Conservation (phyloP, 1,140 invertebrate genomes). For the Cydia amplana region DNA sequence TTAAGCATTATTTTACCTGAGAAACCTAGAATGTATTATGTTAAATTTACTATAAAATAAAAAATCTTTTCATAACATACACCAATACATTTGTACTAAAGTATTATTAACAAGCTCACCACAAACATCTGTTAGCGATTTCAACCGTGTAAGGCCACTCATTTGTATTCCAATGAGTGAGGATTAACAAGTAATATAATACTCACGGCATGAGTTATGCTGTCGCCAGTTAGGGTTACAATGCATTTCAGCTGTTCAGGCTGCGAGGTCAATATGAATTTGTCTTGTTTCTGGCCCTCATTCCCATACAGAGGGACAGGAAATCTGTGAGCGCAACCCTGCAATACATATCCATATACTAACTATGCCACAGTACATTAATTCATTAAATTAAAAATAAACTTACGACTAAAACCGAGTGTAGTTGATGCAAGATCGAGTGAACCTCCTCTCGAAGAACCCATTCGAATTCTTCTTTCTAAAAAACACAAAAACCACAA, state of each 20-base stretch:
- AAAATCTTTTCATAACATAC: neutral
- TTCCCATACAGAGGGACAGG: slow-evolving; percentile 90
- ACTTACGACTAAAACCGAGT: slow-evolving; percentile 90
- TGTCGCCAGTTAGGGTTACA: slow-evolving; percentile 92
- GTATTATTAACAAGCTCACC: neutral
- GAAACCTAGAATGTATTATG: neutral
- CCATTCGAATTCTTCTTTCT: slow-evolving; percentile 98
- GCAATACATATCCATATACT: slow-evolving; percentile 40
- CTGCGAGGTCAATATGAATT: slow-evolving; percentile 91
- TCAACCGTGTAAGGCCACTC: slow-evolving; percentile 14
- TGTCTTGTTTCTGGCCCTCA: slow-evolving; percentile 92
- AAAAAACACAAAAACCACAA: slow-evolving; percentile 64
- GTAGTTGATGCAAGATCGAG: slow-evolving; percentile 90
- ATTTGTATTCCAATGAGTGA: slow-evolving; percentile 30
- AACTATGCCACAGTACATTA: slow-evolving; percentile 32
- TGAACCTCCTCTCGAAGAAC: slow-evolving; percentile 93
- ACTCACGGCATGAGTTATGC: slow-evolving; percentile 93
- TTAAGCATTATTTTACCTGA: neutral
- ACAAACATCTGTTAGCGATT: neutral
- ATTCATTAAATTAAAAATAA: slow-evolving; percentile 27
- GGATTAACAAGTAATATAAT: slow-evolving; percentile 34
- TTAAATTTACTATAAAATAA: neutral
- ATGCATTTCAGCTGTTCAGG: slow-evolving; percentile 95
- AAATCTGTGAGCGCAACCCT: slow-evolving; percentile 93
- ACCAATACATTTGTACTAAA: neutral